A percentile compares a stretch with the other conserved stretches of the same genome.
Evolutionary conservation across 2,113 vertebrate genomes (phyloP).

Genomic region (Hepsetus odoe): DNA sequence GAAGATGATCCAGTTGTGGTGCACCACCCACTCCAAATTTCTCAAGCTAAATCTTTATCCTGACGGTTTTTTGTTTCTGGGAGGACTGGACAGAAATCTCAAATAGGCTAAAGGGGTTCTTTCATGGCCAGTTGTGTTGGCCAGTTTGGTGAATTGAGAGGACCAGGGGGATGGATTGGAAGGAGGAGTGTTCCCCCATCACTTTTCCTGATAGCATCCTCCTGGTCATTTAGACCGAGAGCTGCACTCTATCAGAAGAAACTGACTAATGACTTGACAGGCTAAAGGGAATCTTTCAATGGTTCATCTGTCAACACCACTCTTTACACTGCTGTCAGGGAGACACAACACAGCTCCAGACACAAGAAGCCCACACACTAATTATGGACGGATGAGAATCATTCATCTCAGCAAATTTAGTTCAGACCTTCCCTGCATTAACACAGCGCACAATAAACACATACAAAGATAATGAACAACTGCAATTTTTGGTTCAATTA

Average conservation of each 20-base stretch:
- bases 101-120: background rate
- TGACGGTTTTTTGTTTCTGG: background rate
- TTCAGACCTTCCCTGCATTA: no score
- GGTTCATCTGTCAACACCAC: constrained; percentile 11
- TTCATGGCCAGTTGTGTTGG: background rate
- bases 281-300: background rate
- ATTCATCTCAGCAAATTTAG: background rate
- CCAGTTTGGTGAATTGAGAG: background rate
- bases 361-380: background rate
- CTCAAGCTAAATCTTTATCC: background rate
- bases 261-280: constrained; percentile 2
- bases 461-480: no score
- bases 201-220: constrained; percentile 34
- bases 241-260: background rate
- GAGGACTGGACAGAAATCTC: background rate
- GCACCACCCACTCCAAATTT: background rate
- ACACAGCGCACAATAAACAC: no score
- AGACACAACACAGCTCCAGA: background rate
- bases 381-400: background rate
- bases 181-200: constrained; percentile 9
- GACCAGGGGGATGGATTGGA: constrained; percentile 13
- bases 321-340: background rate
- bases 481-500: no score
- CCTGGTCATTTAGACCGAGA: background rate
- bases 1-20: background rate